Evolutionary conservation across 2,113 vertebrate genomes (phyloP), one percentile per base, ranked within the genome.

Genomic region (Hippocampus barbouri): DNA sequence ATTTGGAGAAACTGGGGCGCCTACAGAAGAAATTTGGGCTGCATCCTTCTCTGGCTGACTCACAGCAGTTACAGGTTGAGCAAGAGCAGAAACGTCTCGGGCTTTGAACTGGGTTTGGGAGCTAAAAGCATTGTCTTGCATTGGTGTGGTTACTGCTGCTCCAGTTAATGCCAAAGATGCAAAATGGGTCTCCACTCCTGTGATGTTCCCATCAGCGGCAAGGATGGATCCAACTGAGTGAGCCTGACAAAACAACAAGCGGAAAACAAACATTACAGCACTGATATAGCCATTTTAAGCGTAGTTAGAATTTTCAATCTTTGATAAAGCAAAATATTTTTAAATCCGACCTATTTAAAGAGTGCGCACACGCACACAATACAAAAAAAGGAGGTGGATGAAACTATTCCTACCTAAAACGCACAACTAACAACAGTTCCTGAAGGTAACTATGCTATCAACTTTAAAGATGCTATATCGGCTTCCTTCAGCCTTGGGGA

Each of bases 141-240:
- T 66, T 16, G 82, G 82, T 8, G 80, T 79, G 25, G 74, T 51
- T 11, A 70, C 78, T 65, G 11, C 69, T 56, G 71, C 66, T 74
- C 78, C 80, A 34, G 82, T 73, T 77, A 80, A 80, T 25, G 83
- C 78, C 47, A 77, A 23, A 8, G 79, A 79, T 45, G 79, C 76
- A 45, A 71, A 12, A 5, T 69, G 40, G 51, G 53, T 66, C 38
- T 83, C 76, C 54, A 84, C 83, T 66, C 68, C 79, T 9, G 72
- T 12, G 40, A 43, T 20, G 34, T 38, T 67, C 51, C 68, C 67
- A 69, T 87, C 76, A 66, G 79, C 79, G 66, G 73, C 38, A 11
- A 66, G 69, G 73, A 78, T 68, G 40, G 47, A 34, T 73, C 76
- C 83, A 51, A 27, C 66, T 23, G 57, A 72, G 8, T 72, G 64